These are phyloP conservation scores for Athrips mouffetella DNA, from an alignment of 2,888 invertebrate species.

Conservation along the genomic window DNA sequence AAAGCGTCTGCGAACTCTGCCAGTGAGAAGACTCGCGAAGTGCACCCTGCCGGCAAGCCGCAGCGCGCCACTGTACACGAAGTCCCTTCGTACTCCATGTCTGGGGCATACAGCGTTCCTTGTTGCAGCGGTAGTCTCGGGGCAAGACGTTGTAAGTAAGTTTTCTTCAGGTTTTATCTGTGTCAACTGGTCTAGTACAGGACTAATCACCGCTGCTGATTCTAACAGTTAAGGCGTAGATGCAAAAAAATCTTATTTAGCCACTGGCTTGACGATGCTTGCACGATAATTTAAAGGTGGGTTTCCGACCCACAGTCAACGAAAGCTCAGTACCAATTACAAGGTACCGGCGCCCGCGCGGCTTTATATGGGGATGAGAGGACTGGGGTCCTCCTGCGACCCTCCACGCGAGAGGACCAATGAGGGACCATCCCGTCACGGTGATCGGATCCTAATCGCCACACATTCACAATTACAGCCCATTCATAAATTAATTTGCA, in stretches of 20 bases:
- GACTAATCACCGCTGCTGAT: too few relatives aligned
- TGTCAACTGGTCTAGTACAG: not conserved
- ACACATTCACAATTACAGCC: not conserved
- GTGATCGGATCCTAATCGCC: conserved; percentile 6
- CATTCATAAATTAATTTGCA: conserved; percentile 1
- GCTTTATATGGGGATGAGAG: conserved; percentile 12
- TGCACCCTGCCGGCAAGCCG: conserved; percentile 43
- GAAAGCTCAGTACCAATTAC: not conserved
- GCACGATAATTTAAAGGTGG: too few relatives aligned
- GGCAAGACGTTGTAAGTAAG: too few relatives aligned
- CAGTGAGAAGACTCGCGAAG: conserved; percentile 39
- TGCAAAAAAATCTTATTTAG: too few relatives aligned
- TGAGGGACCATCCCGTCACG: too few relatives aligned
- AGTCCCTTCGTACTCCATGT: not conserved
- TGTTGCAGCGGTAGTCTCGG: too few relatives aligned
- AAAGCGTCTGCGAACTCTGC: conserved; percentile 40
- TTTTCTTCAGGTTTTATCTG: too few relatives aligned
- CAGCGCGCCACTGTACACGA: conserved; percentile 35
- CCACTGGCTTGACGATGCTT: too few relatives aligned
- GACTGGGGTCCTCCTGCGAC: not conserved
- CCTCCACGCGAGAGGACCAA: not conserved
- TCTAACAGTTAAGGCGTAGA: too few relatives aligned
- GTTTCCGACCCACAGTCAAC: too few relatives aligned
- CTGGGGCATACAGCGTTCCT: too few relatives aligned
- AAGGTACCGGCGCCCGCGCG: conserved; percentile 11